These are phyloP conservation scores for Eupleurogrammus muticus DNA, from an alignment of 2,797 vertebrate genomes.

Conservation along the genomic window DNA sequence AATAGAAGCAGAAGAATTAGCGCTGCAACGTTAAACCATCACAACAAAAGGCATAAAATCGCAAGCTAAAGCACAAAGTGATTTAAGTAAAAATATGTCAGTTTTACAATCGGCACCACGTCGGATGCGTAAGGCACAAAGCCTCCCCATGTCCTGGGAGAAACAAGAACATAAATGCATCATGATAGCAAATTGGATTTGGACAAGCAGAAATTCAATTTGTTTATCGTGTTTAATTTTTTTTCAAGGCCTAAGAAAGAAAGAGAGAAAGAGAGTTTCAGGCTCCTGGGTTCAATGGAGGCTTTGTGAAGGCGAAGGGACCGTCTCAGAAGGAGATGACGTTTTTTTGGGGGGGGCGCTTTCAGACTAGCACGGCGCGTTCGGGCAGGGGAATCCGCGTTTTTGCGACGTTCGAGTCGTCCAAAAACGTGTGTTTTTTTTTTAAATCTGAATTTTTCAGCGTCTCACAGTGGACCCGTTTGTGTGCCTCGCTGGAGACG, in stretches of 20 bases:
- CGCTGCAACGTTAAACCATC: slow-evolving; percentile 12
- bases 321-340: background rate
- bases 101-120: slow-evolving; percentile 27
- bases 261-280: no score
- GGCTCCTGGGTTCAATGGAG: slow-evolving; percentile 38
- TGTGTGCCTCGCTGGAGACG: slow-evolving; percentile 23
- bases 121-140: slow-evolving; percentile 41
- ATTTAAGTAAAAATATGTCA: slow-evolving; percentile 51
- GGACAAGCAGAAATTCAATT: slow-evolving; percentile 49
- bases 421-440: slow-evolving; percentile 1
- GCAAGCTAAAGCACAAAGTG: slow-evolving; percentile 26
- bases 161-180: slow-evolving; percentile 37
- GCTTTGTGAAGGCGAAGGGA: slow-evolving; percentile 39
- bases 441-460: no score
- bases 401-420: background rate
- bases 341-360: background rate
- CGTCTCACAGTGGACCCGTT: slow-evolving; percentile 21
- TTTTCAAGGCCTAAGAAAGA: slow-evolving; percentile 34
- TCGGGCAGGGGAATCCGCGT: no score
- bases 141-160: slow-evolving; percentile 22
- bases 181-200: slow-evolving; percentile 57
- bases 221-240: slow-evolving; percentile 40
- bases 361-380: background rate
- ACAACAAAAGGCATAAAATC: slow-evolving; percentile 21
- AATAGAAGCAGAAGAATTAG: slow-evolving; percentile 38